Base-by-base conservation (phyloP, 2,888 invertebrate genomes). In the Subacronicta megacephala region DNA sequence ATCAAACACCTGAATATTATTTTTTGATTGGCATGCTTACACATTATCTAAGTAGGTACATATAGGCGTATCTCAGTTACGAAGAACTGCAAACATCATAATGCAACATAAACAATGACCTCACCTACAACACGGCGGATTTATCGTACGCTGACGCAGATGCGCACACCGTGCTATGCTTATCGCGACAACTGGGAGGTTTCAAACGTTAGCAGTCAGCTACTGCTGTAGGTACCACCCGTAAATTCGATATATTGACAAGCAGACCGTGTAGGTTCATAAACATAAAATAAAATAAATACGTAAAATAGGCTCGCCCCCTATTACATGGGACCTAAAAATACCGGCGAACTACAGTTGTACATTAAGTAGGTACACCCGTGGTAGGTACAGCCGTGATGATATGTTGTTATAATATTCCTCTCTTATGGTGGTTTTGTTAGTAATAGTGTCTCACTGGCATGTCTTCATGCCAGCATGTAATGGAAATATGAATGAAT, bases 61-160 rank as follows among this genome's bases (percentile, higher is more conserved):
- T 41, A 62, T 5, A 46, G 10, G 37, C 64, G 10, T 64, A 72
- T 72, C 68, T 47, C 38, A 13, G 29, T 37, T 76, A 71, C 77
- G 47, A 62, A 65, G 75, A 77, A 77, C 61, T 54, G 65, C 69
- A 63, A 73, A 67, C 72, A 60, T 43, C 51, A 38, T 67, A 78
- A 70, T 76, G 62, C 58, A 71, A 66, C 63, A 69, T 72, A 80
- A 81, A 80, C 78, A 80, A 74, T 82, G 82, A 82, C 70, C 70
- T 82, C 82, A 82, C 71, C 64, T 61, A 44, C 51, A 46, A 31
- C 41, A 46, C 54, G 36, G 56, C 15, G 58, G 36, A 61, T 59
- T 67, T 72, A 73, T 73, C 69, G 47, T 46, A 44, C 33, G 73
- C 73, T 62, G 76, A 64, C 74, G 51, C 70, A 59, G 68, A 62